Conservation (phyloP, 2,797 vertebrate genomes). For the Pipistrellus pygmaeus region DNA sequence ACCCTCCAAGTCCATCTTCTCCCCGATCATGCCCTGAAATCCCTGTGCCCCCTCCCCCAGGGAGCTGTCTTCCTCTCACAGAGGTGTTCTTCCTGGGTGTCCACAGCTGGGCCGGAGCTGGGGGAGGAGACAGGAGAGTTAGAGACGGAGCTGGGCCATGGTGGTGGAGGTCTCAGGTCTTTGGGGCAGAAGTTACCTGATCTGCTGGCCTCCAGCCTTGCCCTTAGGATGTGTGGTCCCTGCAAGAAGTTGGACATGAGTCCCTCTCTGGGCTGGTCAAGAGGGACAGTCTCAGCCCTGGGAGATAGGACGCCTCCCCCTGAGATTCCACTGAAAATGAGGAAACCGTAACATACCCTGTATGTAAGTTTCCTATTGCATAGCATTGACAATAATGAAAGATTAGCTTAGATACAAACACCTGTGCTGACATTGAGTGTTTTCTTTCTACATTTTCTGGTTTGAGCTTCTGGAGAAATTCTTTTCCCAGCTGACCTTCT, state of each 20-base stretch:
- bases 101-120: too few relatives aligned
- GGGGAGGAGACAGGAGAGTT: not conserved
- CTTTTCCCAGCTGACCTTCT: too few relatives aligned
- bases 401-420: not conserved
- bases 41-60: too few relatives aligned
- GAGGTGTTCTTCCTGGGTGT: too few relatives aligned
- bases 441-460: not conserved
- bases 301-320: too few relatives aligned
- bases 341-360: not conserved
- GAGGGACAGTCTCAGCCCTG: too few relatives aligned
- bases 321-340: too few relatives aligned
- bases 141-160: accelerated
- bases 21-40: not conserved
- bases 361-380: too few relatives aligned
- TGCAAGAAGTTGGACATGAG: not conserved
- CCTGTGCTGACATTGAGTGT: not conserved
- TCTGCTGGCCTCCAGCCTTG: not conserved
- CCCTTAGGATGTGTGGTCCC: not conserved
- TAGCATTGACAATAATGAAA: too few relatives aligned
- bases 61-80: too few relatives aligned
- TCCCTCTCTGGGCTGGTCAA: too few relatives aligned
- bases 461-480: too few relatives aligned
- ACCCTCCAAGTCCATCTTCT: not conserved
- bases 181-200: accelerated
- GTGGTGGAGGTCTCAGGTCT: not conserved